Conservation (phyloP, 2,888 invertebrate genomes). For the Tetrapedia diversipes region DNA sequence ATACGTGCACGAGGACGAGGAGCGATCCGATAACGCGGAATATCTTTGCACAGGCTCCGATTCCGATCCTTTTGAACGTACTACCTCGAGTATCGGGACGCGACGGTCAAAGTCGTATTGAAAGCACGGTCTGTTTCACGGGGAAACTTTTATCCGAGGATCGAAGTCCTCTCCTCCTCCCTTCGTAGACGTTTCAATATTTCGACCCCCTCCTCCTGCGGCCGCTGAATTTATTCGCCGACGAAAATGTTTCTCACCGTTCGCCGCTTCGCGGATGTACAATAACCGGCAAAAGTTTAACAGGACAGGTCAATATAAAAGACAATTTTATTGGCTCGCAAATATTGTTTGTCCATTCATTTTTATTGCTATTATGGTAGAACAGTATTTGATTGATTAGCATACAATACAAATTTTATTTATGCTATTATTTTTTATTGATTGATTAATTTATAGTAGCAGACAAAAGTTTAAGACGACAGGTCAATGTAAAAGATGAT, state of each 20-base stretch:
- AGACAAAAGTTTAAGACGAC: no score
- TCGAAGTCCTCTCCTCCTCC: constrained; percentile 22
- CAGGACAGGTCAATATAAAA: no score
- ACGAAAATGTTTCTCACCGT: constrained; percentile 16
- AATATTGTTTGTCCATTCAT: no score
- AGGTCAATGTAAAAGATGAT: no score
- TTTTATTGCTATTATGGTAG: no score
- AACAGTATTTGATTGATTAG: no score
- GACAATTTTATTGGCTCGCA: no score
- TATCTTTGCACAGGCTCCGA: constrained; percentile 54
- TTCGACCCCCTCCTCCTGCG: not conserved
- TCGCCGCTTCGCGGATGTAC: not conserved
- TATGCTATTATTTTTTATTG: no score
- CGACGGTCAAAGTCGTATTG: constrained; percentile 50
- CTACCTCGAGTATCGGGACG: constrained; percentile 44
- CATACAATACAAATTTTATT: no score
- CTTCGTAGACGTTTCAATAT: constrained; percentile 23
- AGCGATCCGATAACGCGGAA: constrained; percentile 63
- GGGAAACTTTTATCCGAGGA: constrained; percentile 51
- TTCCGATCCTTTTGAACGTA: constrained; percentile 61
- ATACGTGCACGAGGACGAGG: constrained; percentile 48
- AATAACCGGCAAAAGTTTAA: no score
- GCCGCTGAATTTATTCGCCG: not conserved
- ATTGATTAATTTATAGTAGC: no score
- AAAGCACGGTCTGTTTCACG: constrained; percentile 43